Percentiles rank a stretch among this genome's conserved stretches.
Evolutionary conservation across 2,797 vertebrate species (phyloP).

Genomic region (Acanthis flammea): DNA sequence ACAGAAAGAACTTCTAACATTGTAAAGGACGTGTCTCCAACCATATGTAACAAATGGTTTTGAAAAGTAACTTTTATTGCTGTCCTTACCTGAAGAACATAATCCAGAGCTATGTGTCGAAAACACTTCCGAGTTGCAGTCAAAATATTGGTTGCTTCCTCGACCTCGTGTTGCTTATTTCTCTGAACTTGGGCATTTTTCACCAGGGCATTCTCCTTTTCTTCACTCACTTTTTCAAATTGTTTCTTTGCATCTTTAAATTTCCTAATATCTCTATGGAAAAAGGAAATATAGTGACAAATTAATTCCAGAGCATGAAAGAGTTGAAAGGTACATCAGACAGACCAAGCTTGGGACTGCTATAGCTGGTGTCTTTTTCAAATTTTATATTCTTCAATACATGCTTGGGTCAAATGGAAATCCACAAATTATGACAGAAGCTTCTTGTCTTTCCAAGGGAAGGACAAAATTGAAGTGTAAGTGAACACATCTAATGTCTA

Average conservation of each 20-base stretch:
- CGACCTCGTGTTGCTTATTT: slow-evolving; percentile 95
- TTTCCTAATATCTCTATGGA: slow-evolving; percentile 89
- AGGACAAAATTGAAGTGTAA: background rate
- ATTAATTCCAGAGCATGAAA: background rate
- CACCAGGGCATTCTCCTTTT: slow-evolving; percentile 92
- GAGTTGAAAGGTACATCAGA: background rate
- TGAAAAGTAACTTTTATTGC: background rate
- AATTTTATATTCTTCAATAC: background rate
- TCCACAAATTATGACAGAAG: background rate
- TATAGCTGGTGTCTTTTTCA: background rate
- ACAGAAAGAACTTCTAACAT: background rate
- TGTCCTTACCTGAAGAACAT: slow-evolving; percentile 89
- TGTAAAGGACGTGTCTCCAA: background rate
- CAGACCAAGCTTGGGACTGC: accelerated
- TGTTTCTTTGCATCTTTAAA: slow-evolving; percentile 98
- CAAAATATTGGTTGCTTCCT: slow-evolving; percentile 93
- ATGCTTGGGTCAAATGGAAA: background rate
- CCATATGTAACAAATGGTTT: background rate
- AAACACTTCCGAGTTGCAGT: slow-evolving; percentile 96
- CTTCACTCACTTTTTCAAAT: slow-evolving; percentile 98
- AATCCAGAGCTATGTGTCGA: slow-evolving; percentile 95
- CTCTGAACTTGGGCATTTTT: slow-evolving; percentile 95
- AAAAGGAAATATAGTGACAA: background rate
- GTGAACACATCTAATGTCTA: background rate
- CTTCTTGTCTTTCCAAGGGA: background rate